phyloP scores from a whole-genome alignment of 2,888 invertebrate species.

The Lithosia quadra region DNA sequence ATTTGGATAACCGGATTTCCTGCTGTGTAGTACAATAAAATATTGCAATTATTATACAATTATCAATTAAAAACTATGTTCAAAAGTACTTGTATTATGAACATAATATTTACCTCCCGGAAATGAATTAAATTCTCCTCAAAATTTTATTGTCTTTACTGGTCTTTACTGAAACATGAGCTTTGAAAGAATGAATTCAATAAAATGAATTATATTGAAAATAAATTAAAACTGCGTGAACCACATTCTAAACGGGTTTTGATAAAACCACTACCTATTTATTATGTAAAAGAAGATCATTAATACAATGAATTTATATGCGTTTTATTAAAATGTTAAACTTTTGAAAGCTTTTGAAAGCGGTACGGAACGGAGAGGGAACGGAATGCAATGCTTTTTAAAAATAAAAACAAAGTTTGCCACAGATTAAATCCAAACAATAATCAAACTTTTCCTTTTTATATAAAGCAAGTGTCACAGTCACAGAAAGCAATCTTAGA shows the following conservation, averaged over 20 bases:
- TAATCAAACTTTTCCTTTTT: neutral
- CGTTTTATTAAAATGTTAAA: too few relatives aligned
- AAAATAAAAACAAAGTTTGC: neutral
- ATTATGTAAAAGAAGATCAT: too few relatives aligned
- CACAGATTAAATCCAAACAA: conserved; percentile 6
- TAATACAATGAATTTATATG: neutral
- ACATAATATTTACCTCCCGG: neutral
- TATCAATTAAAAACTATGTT: neutral
- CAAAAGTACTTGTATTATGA: neutral
- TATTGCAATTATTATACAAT: too few relatives aligned
- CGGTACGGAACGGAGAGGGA: neutral
- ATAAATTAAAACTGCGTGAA: too few relatives aligned
- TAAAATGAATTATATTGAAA: too few relatives aligned
- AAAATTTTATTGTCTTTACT: neutral
- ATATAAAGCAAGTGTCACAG: neutral
- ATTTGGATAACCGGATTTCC: conserved; percentile 5
- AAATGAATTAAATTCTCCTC: neutral
- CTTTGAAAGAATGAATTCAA: too few relatives aligned
- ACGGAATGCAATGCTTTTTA: too few relatives aligned
- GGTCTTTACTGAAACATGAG: too few relatives aligned
- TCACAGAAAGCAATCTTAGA: neutral
- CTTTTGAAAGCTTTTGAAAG: neutral
- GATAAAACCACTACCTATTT: too few relatives aligned
- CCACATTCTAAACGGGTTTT: too few relatives aligned
- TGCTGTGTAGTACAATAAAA: neutral